phyloP scores from a whole-genome alignment of 2,797 vertebrate species.

The Hirundo rustica region DNA sequence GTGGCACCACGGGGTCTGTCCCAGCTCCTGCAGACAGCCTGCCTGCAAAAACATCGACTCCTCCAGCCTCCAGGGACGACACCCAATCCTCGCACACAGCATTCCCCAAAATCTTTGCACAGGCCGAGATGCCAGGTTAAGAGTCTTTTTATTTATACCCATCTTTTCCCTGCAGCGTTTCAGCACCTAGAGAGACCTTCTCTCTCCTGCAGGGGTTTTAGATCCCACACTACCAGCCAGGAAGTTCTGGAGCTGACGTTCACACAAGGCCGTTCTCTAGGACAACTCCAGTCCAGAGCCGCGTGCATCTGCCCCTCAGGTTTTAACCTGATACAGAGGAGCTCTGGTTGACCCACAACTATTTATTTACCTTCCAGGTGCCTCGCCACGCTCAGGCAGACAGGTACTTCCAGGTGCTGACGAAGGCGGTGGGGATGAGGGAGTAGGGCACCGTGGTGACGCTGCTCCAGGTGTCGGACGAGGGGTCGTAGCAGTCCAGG shows the following conservation, averaged over 20 bases:
- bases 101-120: slow-evolving; percentile 36
- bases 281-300: background rate
- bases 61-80: background rate
- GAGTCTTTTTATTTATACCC: background rate
- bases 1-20: background rate
- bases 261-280: background rate
- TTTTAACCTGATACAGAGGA: background rate
- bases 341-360: background rate
- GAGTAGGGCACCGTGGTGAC: slow-evolving; percentile 97
- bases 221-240: background rate
- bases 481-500: slow-evolving; percentile 96
- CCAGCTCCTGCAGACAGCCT: slow-evolving; percentile 12
- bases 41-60: background rate
- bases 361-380: background rate
- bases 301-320: rapidly evolving
- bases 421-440: slow-evolving; percentile 97
- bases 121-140: slow-evolving; percentile 1
- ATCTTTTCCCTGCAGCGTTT: background rate
- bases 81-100: background rate
- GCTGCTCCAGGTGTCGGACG: slow-evolving; percentile 93
- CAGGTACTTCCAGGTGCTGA: slow-evolving; percentile 99
- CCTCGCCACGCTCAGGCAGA: slow-evolving; percentile 50
- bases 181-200: background rate
- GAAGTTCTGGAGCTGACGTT: background rate
- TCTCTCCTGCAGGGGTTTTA: background rate